These are phyloP conservation scores for Suillia variegata DNA, from an alignment of 2,888 invertebrate species.

Conservation along the genomic window DNA sequence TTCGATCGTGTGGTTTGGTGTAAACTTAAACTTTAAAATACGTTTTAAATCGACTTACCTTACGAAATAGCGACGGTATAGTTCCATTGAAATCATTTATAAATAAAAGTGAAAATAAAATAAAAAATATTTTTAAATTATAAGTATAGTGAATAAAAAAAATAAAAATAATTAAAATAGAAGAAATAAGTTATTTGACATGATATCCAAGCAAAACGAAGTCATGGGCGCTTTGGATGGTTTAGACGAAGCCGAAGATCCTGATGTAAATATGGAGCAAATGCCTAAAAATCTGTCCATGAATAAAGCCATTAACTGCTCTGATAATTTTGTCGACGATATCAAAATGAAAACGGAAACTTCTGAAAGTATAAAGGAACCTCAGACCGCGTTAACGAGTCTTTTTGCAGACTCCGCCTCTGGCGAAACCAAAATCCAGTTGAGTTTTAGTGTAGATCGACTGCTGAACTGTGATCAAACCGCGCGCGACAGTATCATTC, in stretches of 20 bases:
- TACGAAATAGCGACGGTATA: slow-evolving; percentile 36
- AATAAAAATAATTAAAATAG: background rate
- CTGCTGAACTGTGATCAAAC: slow-evolving; percentile 41
- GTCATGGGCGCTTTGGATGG: slow-evolving; percentile 26
- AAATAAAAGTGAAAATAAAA: background rate
- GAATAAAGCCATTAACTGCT: slow-evolving; percentile 21
- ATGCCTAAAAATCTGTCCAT: slow-evolving; percentile 29
- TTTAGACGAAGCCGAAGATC: slow-evolving; percentile 21
- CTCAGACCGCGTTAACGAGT: too few species aligned
- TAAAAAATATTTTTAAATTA: background rate
- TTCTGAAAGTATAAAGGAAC: background rate
- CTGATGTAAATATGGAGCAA: slow-evolving; percentile 26
- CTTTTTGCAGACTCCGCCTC: background rate
- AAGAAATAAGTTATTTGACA: slow-evolving; percentile 15
- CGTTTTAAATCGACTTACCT: background rate
- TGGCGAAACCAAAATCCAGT: slow-evolving; percentile 52
- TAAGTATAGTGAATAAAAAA: background rate
- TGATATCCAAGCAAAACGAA: slow-evolving; percentile 25
- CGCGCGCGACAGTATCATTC: background rate
- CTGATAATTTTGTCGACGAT: slow-evolving; percentile 22
- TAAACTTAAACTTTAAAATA: slow-evolving; percentile 25
- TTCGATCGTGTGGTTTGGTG: slow-evolving; percentile 30
- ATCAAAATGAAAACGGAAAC: slow-evolving; percentile 5
- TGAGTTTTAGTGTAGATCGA: slow-evolving; percentile 59
- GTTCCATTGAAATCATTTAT: slow-evolving; percentile 13